These are phyloP conservation scores for Andricus quercusramuli DNA, from an alignment of 2,888 invertebrate species.

Conservation along the genomic window DNA sequence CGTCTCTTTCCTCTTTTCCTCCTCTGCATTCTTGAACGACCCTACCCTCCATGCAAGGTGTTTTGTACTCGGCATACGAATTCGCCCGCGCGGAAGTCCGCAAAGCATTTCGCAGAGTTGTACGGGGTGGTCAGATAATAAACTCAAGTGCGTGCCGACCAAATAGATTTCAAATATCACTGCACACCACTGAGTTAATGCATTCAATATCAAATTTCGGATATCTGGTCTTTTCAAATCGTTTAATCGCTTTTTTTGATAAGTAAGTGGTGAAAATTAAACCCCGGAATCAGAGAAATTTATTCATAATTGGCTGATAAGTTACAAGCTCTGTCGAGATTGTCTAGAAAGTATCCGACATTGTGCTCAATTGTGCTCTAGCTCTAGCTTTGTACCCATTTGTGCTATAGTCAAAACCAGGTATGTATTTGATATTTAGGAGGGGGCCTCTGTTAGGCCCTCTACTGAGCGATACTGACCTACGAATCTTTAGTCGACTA, in stretches of 20 bases:
- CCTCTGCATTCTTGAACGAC: constrained; percentile 50
- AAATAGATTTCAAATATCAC: constrained; percentile 32
- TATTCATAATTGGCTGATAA: neutral
- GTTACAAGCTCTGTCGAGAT: neutral
- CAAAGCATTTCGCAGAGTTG: constrained; percentile 54
- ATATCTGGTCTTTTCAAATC: neutral
- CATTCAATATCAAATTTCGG: constrained; percentile 23
- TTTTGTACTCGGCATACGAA: constrained; percentile 59
- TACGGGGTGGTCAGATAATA: constrained; percentile 41
- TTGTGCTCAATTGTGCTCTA: too few species aligned
- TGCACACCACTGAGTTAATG: constrained; percentile 28
- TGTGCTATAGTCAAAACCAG: too few species aligned
- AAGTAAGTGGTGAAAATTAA: neutral
- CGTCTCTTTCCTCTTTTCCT: constrained; percentile 47
- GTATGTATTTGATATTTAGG: too few species aligned
- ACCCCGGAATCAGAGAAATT: neutral
- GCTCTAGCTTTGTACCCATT: too few species aligned
- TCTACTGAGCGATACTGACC: too few species aligned
- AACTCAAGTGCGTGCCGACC: constrained; percentile 29
- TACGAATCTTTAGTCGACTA: too few species aligned
- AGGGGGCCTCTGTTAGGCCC: too few species aligned
- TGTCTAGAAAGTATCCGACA: too few species aligned
- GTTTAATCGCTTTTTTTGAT: neutral
- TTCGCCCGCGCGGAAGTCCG: constrained; percentile 64
- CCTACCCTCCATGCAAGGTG: constrained; percentile 59